These are phyloP conservation scores for Azemiops feae DNA, from an alignment of 2,113 vertebrate genomes.

Conservation along the genomic window DNA sequence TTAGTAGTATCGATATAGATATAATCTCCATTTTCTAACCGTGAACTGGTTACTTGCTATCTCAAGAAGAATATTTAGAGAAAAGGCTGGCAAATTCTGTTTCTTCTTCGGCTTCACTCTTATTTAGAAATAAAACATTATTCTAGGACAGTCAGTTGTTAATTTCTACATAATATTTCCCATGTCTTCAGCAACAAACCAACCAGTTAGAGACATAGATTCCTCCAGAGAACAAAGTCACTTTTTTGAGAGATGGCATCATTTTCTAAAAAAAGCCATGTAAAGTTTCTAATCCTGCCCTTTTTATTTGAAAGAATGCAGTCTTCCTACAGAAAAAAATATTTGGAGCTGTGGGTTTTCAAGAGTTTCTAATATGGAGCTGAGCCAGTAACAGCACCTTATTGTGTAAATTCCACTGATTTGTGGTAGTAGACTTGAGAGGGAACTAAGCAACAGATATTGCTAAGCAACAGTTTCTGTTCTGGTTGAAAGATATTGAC, in stretches of 20 bases:
- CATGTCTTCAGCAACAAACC: not conserved
- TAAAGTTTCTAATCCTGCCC: not conserved
- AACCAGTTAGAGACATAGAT: not conserved
- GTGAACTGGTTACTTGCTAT: not conserved
- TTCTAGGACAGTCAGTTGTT: not conserved
- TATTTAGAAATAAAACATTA: not conserved
- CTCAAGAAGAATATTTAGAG: not conserved
- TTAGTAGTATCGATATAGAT: not conserved
- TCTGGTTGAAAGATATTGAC: not conserved
- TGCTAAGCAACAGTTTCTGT: conserved; percentile 6
- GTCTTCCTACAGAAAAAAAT: not conserved
- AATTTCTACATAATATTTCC: not conserved
- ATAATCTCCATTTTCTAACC: not conserved
- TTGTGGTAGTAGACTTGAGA: not conserved
- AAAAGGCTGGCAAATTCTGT: not conserved
- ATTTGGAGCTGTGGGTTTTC: not conserved
- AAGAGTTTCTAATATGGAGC: not conserved
- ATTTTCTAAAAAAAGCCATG: not conserved
- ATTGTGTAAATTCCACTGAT: not conserved
- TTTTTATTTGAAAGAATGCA: not conserved
- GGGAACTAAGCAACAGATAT: not conserved
- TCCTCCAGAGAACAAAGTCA: not conserved
- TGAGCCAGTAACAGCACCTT: not conserved
- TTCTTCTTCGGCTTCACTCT: not conserved
- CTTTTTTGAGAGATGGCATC: not conserved